Evolutionary conservation across 2,888 invertebrate species (phyloP), one percentile per base, ranked within the genome.

Genomic region (Tillus elongatus): DNA sequence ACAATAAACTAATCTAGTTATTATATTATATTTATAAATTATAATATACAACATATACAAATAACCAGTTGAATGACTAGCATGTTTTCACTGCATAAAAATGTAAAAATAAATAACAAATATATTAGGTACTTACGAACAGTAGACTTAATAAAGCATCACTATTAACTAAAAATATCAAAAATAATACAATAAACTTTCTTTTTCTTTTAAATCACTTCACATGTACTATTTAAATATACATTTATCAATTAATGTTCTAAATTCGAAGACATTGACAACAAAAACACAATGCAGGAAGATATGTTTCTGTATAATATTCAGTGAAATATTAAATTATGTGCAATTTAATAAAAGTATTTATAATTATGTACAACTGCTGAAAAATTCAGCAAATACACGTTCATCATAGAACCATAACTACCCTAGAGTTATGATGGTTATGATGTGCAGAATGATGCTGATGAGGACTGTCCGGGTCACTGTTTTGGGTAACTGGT

Each of bases 361-460:
- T 47, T 56, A 55, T 57, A 57, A 31, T 33, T 57, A 58, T 58
- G 35, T 58, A 57, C 56, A 56, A 41, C 30, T 44, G 49, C 46
- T 35, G 31, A 4, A 12, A 16, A 13, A 40, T 33, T 30, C 45
- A 47, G 44, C 35, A 41, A 30, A 16, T 34, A 30, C 44, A 48
- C 52, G 43, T 59, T 65, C 61, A 66, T 66, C 66, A 67, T 53
- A 67, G 64, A 49, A 67, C 67, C 67, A 67, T 67, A 24, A 67
- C 67, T 33, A 67, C 66, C 27, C 67, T 50, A 13, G 63, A 63
- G 46, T 65, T 66, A 48, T 66, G 66, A 45, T 67, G 65, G 39
- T 52, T 57, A 46, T 52, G 63, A 35, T 52, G 55, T 19, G 53
- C 44, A 8, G 48, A 47, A 40, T 62, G 62, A 37, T 63, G 64